A percentile compares a stretch with the other conserved stretches of the same genome.
These are phyloP conservation scores for Limnephilus rhombicus DNA, from an alignment of 2,888 invertebrate genomes.

Conservation along the genomic window DNA sequence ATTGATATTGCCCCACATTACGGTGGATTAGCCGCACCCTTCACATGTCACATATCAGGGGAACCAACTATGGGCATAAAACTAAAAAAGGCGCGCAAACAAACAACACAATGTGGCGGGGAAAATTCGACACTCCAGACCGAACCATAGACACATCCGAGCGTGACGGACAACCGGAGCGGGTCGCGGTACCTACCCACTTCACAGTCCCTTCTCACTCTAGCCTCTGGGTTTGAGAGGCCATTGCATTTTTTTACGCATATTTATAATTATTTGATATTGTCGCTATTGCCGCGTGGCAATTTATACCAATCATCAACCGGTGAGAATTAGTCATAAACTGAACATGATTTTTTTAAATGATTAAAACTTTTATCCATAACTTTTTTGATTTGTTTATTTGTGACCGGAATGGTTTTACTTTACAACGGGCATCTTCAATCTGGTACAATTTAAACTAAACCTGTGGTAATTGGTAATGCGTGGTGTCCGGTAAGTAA, in stretches of 20 bases:
- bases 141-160: slow-evolving; percentile 9
- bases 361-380: too few species aligned
- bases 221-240: not conserved
- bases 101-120: slow-evolving; percentile 45
- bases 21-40: slow-evolving; percentile 53
- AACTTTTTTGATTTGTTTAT: too few species aligned
- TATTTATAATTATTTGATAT: too few species aligned
- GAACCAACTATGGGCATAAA: slow-evolving; percentile 9
- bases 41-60: slow-evolving; percentile 54
- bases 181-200: not conserved
- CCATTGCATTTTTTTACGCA: not conserved
- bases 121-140: slow-evolving; percentile 49
- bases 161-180: slow-evolving; percentile 28
- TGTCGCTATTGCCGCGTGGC: too few species aligned
- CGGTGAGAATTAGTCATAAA: too few species aligned
- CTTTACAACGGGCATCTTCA: too few species aligned
- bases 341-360: too few species aligned
- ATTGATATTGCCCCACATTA: slow-evolving; percentile 32
- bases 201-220: not conserved
- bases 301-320: too few species aligned
- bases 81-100: slow-evolving; percentile 42
- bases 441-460: too few species aligned
- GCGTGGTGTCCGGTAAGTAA: too few species aligned
- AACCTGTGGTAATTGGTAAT: too few species aligned
- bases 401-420: too few species aligned